Conservation (phyloP, 2,888 invertebrate species). For the Drosophila emarginata region DNA sequence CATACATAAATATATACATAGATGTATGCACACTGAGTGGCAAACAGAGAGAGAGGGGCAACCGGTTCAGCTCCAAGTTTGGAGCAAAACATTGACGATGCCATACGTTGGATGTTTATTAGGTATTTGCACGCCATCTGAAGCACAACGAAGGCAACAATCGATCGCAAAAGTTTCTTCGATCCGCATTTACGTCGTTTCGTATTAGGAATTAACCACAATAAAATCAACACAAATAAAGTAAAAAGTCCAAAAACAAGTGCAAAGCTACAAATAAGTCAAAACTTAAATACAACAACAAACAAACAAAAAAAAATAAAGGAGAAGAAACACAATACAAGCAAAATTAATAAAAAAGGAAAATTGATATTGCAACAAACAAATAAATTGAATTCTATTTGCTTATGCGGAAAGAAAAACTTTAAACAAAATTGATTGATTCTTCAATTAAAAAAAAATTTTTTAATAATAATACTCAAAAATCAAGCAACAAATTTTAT, state of each 20-base stretch:
- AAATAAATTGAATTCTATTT: neutral
- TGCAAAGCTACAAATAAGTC: constrained; percentile 62
- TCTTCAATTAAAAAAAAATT: no score
- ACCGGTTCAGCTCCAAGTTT: constrained; percentile 72
- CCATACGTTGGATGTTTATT: constrained; percentile 78
- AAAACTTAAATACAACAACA: constrained; percentile 35
- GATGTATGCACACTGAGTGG: constrained; percentile 8
- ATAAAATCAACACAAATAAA: constrained; percentile 63
- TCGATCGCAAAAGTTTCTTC: constrained; percentile 61
- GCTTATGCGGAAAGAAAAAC: neutral
- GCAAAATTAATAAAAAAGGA: neutral
- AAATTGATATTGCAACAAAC: neutral
- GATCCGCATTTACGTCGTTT: constrained; percentile 35
- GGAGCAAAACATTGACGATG: constrained; percentile 59
- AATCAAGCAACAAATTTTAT: neutral
- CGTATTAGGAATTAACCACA: constrained; percentile 48
- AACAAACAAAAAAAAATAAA: constrained; percentile 32
- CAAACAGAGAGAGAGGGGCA: constrained; percentile 21
- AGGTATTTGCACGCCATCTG: constrained; percentile 82
- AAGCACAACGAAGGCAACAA: constrained; percentile 80
- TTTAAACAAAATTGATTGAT: neutral
- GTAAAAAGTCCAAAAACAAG: constrained; percentile 69
- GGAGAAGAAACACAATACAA: constrained; percentile 21
- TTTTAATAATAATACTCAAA: no score
- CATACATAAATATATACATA: constrained; percentile 7